Evolutionary conservation across 2,797 vertebrate species (phyloP), one percentile per base, ranked within the genome.

Genomic region (Poecilia wingei): DNA sequence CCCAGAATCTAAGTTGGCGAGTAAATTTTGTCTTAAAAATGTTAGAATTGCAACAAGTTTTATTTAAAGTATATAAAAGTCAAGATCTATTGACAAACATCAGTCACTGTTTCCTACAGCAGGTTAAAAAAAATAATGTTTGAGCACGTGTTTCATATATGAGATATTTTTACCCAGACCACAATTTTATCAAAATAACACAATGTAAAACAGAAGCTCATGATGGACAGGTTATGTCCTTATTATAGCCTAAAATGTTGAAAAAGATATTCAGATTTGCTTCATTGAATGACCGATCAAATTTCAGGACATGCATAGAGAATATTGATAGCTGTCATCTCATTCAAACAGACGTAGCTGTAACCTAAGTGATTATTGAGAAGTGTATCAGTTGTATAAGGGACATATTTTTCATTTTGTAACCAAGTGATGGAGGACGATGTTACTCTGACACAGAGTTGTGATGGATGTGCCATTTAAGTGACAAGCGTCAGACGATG

Each of bases 391-490:
- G 28, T 49, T 49, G n/a, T 28, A 33, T 72, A 22, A 22, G 47
- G 9, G 33, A 31, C 16, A 51, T 51, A 10, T 36, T 49, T 72
- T 66, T 10, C 20, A 10, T 66, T 33, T 66, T 66, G 18, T 39
- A 39, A 47, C 43, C 69, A 28, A 46, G n/a, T 45, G 53, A 74
- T 14, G n/a, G 73, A n/a, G 53, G 43, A 4, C 22, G 33, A 66
- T 66, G 33, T 39, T 66, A 12, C 14, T 25, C 39, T 43, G 22
- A 43, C 22, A 69, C 66, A 43, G 46, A 36, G 16, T 2, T 72
- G 71, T 51, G 46, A 45, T 70, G 68, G 25, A 70, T 70, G 41
- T 45, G 10, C 31, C 41, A 70, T 70, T n/a, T 70, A 45, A 45
- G 6, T 45, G 68, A n/a, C 10, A 45, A 45, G 25, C 7, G 25